Evolutionary conservation across 1,140 invertebrate species (phyloP).

Genomic region (Bombus soroeensis): DNA sequence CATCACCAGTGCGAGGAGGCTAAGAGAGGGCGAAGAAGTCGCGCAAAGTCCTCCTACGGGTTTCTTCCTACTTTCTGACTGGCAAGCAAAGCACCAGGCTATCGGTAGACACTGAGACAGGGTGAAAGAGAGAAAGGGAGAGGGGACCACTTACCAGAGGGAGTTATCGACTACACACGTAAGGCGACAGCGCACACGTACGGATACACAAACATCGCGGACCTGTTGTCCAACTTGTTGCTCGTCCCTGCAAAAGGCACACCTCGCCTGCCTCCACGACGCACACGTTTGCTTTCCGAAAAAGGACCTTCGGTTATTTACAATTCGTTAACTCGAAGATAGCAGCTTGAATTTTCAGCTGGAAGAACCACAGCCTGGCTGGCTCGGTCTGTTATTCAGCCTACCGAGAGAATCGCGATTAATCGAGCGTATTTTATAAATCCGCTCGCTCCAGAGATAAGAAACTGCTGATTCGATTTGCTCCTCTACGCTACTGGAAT

Average conservation of each 20-base stretch:
- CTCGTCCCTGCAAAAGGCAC: constrained; percentile 72
- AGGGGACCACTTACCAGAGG: constrained; percentile 51
- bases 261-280: constrained; percentile 57
- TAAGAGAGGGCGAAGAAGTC: not conserved
- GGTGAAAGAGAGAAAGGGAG: constrained; percentile 1
- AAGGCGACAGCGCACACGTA: constrained; percentile 69
- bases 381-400: too few relatives aligned
- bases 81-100: not conserved
- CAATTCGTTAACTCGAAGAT: not conserved
- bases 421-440: too few relatives aligned
- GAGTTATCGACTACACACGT: constrained; percentile 68
- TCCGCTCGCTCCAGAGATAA: not conserved
- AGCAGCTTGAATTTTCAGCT: not conserved
- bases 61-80: not conserved
- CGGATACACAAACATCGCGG: constrained; percentile 77
- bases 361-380: not conserved
- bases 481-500: not conserved
- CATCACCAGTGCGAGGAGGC: not conserved
- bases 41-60: not conserved
- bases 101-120: not conserved
- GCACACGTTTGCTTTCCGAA: constrained; percentile 51
- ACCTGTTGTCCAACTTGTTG: constrained; percentile 82
- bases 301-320: constrained; percentile 35
- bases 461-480: not conserved
- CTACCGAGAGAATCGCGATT: too few relatives aligned